Conservation (phyloP, 92 coral and sea anemone genomes). For the Montipora capitata region DNA sequence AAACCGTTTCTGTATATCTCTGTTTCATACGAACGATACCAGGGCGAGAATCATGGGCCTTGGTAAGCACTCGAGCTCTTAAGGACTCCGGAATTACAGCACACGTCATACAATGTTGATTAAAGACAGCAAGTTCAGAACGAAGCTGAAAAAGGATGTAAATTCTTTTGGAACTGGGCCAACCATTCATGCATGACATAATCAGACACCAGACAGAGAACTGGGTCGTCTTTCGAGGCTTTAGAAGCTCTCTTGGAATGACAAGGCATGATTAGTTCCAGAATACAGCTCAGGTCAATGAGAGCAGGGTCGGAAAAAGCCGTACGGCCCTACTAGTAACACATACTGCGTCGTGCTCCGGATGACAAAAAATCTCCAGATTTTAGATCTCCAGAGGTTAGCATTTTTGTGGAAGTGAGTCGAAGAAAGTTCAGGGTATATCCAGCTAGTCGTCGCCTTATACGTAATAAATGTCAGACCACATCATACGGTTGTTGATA, state of each 20-base stretch:
- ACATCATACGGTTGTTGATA: no score
- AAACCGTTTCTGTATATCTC: neutral
- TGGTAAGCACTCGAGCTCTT: constrained; percentile 11
- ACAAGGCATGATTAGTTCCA: constrained; percentile 6
- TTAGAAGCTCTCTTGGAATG: neutral
- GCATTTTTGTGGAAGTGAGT: no score
- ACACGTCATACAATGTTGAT: neutral
- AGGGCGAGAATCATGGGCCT: constrained; percentile 9
- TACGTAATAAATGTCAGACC: no score
- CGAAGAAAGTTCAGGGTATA: no score
- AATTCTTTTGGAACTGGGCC: neutral
- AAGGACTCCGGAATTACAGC: constrained; percentile 17
- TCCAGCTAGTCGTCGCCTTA: no score
- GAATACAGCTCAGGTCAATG: neutral
- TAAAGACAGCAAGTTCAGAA: neutral
- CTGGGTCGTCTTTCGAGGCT: neutral
- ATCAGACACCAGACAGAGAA: neutral
- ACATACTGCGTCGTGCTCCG: no score
- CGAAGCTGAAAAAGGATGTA: neutral
- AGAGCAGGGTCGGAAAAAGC: no score
- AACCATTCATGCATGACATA: neutral
- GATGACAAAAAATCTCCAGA: no score
- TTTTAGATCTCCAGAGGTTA: no score
- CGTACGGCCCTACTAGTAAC: no score
- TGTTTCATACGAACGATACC: constrained; percentile 9